Evolutionary conservation across 30 jellyfish, hydroid and myxozoan genomes (phyloP), one percentile per base, ranked within the genome.

Genomic region (Nemopilema nomurai): DNA sequence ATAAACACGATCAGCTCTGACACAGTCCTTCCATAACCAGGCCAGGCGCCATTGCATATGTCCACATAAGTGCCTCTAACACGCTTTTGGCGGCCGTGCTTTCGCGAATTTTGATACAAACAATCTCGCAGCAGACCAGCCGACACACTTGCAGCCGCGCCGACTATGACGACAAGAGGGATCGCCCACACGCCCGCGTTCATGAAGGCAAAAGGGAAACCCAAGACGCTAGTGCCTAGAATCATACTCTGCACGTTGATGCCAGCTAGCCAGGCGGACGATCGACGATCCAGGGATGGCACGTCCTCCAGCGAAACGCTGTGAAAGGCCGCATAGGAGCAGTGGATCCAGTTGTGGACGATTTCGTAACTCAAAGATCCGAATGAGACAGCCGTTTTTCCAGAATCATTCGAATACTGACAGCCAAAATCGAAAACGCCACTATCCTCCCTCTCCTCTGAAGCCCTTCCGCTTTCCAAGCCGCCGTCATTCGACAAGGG

Each of bases 211-310:
- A 69, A 91, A n/a, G 97, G 97, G 33, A 86, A 49, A 18, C 96
- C 75, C 4, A 91, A 84, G 33, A 91, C 85, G 41, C 92, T 86
- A 0, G 96, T 91, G 62, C 97, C 97, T 41, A 82, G 82, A 18
- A 91, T 78, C 97, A 91, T 91, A 49, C 92, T 62, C 51, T 82
- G 97, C 41, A 85, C 23, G 77, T 87, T 91, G 66, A 78, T 49
- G 1, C 94, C 83, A 50, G 75, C 72, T 13, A 91, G 89, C 66
- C 87, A 51, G 27, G 93, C 77, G 41, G 83, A 63, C 9, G 97
- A 85, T 9, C 90, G 80, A 57, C 97, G 87, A 80, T 91, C 97
- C 23, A 33, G 33, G 21, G 97, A 86, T 8, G 96, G 97, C 22
- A 91, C 29, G 33, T 91, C 83, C 49, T 67, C 77, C 51, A 86